Evolutionary conservation across 2,113 vertebrate genomes (phyloP).

Genomic region (Rousettus leschenaultii): DNA sequence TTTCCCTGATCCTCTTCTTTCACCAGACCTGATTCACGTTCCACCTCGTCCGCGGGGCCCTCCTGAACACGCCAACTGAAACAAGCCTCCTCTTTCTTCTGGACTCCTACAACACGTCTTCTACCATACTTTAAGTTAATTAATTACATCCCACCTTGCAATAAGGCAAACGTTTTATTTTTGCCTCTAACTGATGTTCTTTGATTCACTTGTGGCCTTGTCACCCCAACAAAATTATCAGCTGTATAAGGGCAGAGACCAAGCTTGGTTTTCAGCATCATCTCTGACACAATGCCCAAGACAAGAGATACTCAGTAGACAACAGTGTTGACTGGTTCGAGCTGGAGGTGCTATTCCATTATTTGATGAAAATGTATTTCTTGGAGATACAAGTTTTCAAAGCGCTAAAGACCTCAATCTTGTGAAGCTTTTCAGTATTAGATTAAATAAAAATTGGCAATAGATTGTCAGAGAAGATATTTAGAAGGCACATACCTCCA

Average conservation of each 20-base stretch:
- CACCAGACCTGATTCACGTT: not conserved
- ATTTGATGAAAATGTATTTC: not conserved
- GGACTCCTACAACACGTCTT: not conserved
- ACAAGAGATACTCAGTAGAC: not conserved
- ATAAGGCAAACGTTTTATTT: not conserved
- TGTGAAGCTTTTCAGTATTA: slow-evolving; percentile 14
- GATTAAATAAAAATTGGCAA: slow-evolving; percentile 40
- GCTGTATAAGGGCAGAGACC: not conserved
- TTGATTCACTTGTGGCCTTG: not conserved
- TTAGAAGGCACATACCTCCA: slow-evolving; percentile 49
- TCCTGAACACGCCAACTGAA: not conserved
- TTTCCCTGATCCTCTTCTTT: not conserved
- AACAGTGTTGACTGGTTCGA: not conserved
- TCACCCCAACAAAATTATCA: not conserved
- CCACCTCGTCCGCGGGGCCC: not conserved
- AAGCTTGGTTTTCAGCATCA: not conserved
- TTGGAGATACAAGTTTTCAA: not conserved
- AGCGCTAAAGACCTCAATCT: not conserved
- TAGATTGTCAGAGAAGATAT: slow-evolving; percentile 37
- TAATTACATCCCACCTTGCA: not conserved
- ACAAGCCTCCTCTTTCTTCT: not conserved
- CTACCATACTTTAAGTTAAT: not conserved
- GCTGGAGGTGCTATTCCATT: not conserved
- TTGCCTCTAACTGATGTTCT: not conserved
- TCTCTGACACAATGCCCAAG: not conserved